Evolutionary conservation across 1,140 invertebrate species (phyloP).

Genomic region (Paraescarpia echinospica): DNA sequence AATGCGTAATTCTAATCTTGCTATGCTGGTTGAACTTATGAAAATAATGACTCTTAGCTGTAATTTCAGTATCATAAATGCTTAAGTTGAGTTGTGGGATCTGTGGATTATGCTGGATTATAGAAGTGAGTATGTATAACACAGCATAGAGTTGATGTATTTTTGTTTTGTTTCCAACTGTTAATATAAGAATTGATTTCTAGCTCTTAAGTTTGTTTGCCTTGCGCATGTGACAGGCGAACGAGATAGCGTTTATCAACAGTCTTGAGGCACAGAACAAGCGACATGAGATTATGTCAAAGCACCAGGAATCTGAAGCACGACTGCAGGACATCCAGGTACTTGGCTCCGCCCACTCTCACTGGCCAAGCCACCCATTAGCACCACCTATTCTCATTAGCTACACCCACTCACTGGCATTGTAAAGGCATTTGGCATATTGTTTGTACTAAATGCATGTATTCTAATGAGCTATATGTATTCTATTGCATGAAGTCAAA

Average conservation of each 20-base stretch:
- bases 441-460: too few relatives aligned
- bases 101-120: neutral
- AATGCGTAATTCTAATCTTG: neutral
- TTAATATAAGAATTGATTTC: neutral
- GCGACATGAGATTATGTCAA: slow-evolving; percentile 71
- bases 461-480: too few relatives aligned
- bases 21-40: neutral
- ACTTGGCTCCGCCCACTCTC: neutral
- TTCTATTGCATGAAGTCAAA: too few relatives aligned
- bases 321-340: slow-evolving; percentile 73
- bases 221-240: slow-evolving; percentile 62
- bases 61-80: neutral
- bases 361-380: neutral
- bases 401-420: too few relatives aligned
- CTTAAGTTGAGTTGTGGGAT: neutral
- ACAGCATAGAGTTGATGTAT: neutral
- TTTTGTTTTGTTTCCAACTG: too few relatives aligned
- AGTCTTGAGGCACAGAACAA: slow-evolving; percentile 94
- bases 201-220: neutral
- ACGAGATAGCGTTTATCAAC: slow-evolving; percentile 98
- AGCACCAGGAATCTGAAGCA: slow-evolving; percentile 74
- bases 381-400: too few relatives aligned
- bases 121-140: too few relatives aligned
- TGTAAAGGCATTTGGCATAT: too few relatives aligned
- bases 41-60: neutral